Conservation (phyloP, 2,888 invertebrate genomes). For the Drosophila atroscutellata region DNA sequence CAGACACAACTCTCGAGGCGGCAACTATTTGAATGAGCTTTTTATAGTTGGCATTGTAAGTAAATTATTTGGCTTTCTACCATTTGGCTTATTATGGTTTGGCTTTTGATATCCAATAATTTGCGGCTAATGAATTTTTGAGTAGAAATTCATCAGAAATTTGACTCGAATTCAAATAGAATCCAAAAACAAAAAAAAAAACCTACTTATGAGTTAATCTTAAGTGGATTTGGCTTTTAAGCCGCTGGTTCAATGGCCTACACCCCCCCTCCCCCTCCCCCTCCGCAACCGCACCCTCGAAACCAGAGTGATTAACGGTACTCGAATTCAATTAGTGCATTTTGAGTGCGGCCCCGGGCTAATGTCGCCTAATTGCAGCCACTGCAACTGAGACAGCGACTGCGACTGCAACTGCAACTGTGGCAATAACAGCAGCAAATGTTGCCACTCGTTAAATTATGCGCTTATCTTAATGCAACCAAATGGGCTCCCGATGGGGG, state of each 20-base stretch:
- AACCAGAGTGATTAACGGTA: conserved; percentile 48
- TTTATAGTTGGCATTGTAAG: conserved; percentile 45
- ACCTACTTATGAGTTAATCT: conserved; percentile 68
- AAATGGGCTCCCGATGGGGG: conserved; percentile 6
- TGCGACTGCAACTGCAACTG: not conserved
- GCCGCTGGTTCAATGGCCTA: conserved; percentile 32
- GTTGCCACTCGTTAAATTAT: conserved; percentile 60
- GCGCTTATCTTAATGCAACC: conserved; percentile 58
- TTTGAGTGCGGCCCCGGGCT: conserved; percentile 47
- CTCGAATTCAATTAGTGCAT: conserved; percentile 58
- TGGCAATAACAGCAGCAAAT: conserved; percentile 47
- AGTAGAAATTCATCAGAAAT: conserved; percentile 74
- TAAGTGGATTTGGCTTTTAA: conserved; percentile 75
- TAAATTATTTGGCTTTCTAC: conserved; percentile 58
- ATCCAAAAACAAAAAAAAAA: conserved; percentile 5
- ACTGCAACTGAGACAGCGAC: conserved; percentile 14
- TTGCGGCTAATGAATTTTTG: conserved; percentile 75
- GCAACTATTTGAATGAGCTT: conserved; percentile 23
- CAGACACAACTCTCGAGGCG: conserved; percentile 5
- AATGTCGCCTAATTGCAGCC: conserved; percentile 60
- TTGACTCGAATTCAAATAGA: conserved; percentile 62
- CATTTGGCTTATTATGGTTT: conserved; percentile 47
- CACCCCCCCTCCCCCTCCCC: conserved; percentile 1
- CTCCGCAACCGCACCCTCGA: not conserved
- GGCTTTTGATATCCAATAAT: conserved; percentile 69